A percentile compares a stretch with the other conserved stretches of the same genome.
phyloP scores from a whole-genome alignment of 2,797 vertebrate genomes.

The Macroramphosus scolopax region DNA sequence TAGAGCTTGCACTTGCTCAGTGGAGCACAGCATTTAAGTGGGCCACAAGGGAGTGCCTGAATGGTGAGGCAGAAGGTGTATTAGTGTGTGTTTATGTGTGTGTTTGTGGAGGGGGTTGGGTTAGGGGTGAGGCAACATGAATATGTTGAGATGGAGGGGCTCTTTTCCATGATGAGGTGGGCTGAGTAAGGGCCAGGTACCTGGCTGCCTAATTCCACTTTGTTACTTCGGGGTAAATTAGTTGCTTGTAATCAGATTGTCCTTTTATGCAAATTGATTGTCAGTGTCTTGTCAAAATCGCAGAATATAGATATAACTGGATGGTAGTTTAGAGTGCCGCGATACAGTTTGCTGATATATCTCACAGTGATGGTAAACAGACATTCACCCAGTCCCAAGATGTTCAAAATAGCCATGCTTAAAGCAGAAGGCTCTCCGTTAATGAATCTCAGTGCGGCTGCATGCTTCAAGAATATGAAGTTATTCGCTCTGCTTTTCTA shows the following conservation, averaged over 20 bases:
- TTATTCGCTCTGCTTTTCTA: not conserved
- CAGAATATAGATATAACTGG: no score
- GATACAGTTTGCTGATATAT: slow-evolving; percentile 22
- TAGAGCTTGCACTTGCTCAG: slow-evolving; percentile 77
- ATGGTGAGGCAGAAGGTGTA: slow-evolving; percentile 70
- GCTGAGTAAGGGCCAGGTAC: slow-evolving; percentile 53
- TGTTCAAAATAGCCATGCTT: slow-evolving; percentile 32
- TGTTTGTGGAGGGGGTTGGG: slow-evolving; percentile 58
- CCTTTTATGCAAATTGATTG: not conserved
- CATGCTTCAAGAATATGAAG: slow-evolving; percentile 16
- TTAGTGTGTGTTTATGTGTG: slow-evolving; percentile 28
- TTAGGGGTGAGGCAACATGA: slow-evolving; percentile 57
- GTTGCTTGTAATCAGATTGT: not conserved
- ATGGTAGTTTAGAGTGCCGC: no score
- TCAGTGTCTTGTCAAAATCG: no score
- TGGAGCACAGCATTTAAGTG: slow-evolving; percentile 82
- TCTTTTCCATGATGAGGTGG: slow-evolving; percentile 79
- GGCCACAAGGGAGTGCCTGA: slow-evolving; percentile 82
- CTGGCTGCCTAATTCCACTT: slow-evolving; percentile 26
- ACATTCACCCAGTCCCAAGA: slow-evolving; percentile 11
- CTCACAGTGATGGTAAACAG: slow-evolving; percentile 22
- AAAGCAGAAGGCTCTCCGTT: slow-evolving; percentile 11
- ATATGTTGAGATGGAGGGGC: slow-evolving; percentile 66
- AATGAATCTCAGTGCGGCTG: slow-evolving; percentile 24
- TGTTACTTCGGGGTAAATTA: not conserved